Evolutionary conservation across 2,113 vertebrate species (phyloP).

Genomic region (Trogon surrucura): DNA sequence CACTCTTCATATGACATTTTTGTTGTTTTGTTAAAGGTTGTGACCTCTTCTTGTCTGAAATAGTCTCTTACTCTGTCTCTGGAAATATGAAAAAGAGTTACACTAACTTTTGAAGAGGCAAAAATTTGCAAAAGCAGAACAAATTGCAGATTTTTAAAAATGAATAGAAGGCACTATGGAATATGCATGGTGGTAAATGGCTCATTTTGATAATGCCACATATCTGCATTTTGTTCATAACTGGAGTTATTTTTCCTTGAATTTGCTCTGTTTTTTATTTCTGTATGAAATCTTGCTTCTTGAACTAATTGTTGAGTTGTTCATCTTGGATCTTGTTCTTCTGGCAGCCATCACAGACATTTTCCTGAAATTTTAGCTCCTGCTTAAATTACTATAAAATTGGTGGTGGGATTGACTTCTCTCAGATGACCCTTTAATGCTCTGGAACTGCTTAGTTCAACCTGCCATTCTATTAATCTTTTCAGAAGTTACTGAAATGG

Average conservation of each 20-base stretch:
- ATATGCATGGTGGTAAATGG: background rate
- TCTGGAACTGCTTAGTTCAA: conserved; percentile 21
- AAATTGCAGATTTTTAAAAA: background rate
- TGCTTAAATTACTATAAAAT: background rate
- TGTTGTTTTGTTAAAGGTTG: background rate
- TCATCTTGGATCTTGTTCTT: background rate
- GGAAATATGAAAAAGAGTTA: background rate
- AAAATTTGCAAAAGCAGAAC: background rate
- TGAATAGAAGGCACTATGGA: background rate
- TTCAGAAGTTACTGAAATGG: conserved; percentile 27
- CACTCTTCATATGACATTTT: background rate
- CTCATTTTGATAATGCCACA: background rate
- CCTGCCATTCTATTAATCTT: conserved; percentile 10
- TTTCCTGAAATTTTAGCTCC: background rate
- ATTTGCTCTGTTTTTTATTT: background rate
- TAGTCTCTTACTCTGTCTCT: background rate
- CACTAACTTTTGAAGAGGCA: background rate
- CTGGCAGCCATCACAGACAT: background rate
- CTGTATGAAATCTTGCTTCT: background rate
- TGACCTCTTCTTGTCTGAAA: background rate
- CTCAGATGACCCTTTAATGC: background rate
- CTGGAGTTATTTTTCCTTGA: background rate
- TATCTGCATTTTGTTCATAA: background rate
- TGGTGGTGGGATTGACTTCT: conserved; percentile 2
- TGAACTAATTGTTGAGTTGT: background rate